These are phyloP conservation scores for Montifringilla adamsi DNA, from an alignment of 2,113 vertebrate genomes.

Conservation along the genomic window DNA sequence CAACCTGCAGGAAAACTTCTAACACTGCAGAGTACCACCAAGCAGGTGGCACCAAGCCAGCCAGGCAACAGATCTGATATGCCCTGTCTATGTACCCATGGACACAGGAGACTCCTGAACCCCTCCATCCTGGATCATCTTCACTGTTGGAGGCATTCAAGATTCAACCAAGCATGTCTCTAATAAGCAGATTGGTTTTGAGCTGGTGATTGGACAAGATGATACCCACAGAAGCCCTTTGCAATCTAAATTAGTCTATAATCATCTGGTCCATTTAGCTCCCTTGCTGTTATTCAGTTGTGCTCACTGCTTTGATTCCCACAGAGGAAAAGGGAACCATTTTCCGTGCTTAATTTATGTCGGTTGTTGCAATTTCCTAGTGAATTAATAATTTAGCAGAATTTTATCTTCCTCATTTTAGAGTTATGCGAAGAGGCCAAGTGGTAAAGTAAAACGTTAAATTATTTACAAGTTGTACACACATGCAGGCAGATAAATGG, in stretches of 20 bases:
- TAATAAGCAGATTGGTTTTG: background rate
- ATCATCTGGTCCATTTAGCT: background rate
- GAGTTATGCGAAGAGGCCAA: background rate
- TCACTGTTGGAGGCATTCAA: background rate
- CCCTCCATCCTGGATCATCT: background rate
- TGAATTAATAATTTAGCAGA: constrained; percentile 47
- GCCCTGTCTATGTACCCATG: background rate
- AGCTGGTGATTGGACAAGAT: background rate
- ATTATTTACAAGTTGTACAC: constrained; percentile 29
- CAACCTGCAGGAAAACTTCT: background rate
- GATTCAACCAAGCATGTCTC: background rate
- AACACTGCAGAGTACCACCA: background rate
- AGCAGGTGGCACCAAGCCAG: background rate
- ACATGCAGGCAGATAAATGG: background rate
- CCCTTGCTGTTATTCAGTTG: background rate
- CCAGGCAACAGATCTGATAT: background rate
- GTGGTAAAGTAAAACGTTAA: constrained; percentile 14
- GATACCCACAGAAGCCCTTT: background rate
- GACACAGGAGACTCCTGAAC: background rate
- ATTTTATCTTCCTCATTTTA: constrained; percentile 10
- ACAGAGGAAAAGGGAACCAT: background rate
- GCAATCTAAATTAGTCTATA: background rate
- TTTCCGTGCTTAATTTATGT: background rate
- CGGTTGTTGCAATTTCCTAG: background rate
- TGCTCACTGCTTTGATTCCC: background rate